Base-by-base conservation (phyloP, 2,113 vertebrate genomes). In the Stigmatopora argus region DNA sequence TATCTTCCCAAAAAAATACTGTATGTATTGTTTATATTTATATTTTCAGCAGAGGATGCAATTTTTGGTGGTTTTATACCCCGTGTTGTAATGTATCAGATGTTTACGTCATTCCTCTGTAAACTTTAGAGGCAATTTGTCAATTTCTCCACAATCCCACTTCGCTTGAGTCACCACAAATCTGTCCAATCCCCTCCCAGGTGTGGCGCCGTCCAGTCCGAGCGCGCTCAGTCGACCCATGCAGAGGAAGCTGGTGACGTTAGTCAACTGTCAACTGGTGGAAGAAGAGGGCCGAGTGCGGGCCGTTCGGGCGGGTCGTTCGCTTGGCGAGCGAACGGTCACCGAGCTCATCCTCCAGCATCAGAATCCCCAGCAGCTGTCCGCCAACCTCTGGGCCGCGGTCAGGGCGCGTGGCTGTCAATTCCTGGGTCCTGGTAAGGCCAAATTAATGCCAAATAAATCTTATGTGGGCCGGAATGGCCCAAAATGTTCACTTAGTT, bases 301-400 rank as follows among this genome's bases (percentile, higher is more conserved):
- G 74, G 95, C 93, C 3, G 92, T 97, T 84, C 86, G 95, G 47
- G 95, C 94, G 18, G 94, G 93, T 62, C 92, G 96, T 3, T 96
- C 94, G 0, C 91, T 99, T 61, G 96, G 97, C 3, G 97, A 99
- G 78, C 90, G 97, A n/a, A 97, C 97, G 0, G 95, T 99, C 49
- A 99, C 96, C 0, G 97, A 99, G 79, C 97, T 99, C 81, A 98
- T 99, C 80, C 92, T 99, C 63, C 96, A 98, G 84, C 97, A 99
- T 78, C 97, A 99, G 81, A 99, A 98, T 68, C 95, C 97, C 61
- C 97, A 99, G 83, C 97, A 98, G 64, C 94, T 99, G 55, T 98
- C 97, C 35, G 96, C 97, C 48, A 99, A 98, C 80, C 93, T 99
- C 47, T 98, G 97, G 97, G 96, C 97, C 59, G 96, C 97, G 0